phyloP scores from a whole-genome alignment of 2,113 vertebrate species.

The Gorsachius goisagi region DNA sequence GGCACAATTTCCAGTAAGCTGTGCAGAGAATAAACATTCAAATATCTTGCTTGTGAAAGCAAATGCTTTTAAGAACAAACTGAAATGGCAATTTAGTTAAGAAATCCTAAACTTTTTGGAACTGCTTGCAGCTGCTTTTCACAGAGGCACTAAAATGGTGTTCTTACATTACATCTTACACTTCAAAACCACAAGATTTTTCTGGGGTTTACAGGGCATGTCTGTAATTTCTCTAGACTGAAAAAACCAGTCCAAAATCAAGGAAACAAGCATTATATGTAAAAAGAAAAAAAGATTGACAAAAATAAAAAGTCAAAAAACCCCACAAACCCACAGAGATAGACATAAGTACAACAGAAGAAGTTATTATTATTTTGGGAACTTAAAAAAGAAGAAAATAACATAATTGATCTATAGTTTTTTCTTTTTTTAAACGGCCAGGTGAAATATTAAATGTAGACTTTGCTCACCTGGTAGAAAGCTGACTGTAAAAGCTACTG shows the following conservation, averaged over 20 bases:
- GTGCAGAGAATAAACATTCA: neutral
- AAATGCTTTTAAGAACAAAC: neutral
- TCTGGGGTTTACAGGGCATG: neutral
- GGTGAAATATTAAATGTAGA: neutral
- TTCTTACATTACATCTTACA: neutral
- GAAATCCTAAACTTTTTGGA: neutral
- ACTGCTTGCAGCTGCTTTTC: neutral
- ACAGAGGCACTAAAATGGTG: neutral
- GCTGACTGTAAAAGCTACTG: neutral
- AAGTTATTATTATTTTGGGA: neutral
- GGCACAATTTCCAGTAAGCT: neutral
- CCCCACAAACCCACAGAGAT: rapidly evolving
- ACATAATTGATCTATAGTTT: too few species aligned
- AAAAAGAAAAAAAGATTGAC: rapidly evolving
- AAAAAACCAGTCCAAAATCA: neutral
- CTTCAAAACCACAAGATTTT: neutral
- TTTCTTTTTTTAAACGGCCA: neutral
- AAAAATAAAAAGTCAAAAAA: neutral
- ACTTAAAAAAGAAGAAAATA: neutral
- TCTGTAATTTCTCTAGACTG: neutral
- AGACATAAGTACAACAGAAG: neutral
- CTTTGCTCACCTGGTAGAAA: neutral
- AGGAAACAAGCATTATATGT: neutral
- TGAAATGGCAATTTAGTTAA: neutral
- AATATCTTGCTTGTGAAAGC: neutral